Percentiles rank a stretch among this genome's conserved stretches.
These are phyloP conservation scores for Phaonia tiefii DNA, from an alignment of 2,888 invertebrate genomes.

Conservation along the genomic window DNA sequence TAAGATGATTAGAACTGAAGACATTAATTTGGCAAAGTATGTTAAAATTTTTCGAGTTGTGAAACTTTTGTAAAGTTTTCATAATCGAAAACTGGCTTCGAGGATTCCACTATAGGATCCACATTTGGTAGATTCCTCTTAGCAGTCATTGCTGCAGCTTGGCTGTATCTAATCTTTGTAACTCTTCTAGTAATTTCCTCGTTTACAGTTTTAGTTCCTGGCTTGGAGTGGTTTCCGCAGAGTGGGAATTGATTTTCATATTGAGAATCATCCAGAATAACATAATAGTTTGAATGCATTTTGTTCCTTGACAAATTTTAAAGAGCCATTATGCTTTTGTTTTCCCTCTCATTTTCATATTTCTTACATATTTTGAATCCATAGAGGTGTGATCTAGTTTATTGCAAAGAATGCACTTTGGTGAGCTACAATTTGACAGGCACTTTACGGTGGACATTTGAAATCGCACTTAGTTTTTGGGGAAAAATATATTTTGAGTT, in stretches of 20 bases:
- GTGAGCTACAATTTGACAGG: not conserved
- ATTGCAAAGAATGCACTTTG: slow-evolving; percentile 23
- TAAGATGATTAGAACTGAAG: too few relatives aligned
- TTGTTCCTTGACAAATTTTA: not conserved
- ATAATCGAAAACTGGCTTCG: too few relatives aligned
- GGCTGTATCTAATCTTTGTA: too few relatives aligned
- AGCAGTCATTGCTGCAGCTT: too few relatives aligned
- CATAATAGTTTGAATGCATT: too few relatives aligned
- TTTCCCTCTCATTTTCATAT: not conserved
- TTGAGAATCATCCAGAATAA: too few relatives aligned
- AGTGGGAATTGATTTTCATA: not conserved
- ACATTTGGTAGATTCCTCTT: too few relatives aligned
- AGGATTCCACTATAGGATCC: too few relatives aligned
- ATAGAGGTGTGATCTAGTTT: not conserved
- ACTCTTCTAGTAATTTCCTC: not conserved
- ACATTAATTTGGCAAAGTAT: too few relatives aligned
- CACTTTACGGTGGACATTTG: not conserved
- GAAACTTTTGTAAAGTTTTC: too few relatives aligned
- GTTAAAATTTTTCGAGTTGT: too few relatives aligned
- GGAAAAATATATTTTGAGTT: not conserved
- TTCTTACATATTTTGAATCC: not conserved
- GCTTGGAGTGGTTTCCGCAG: not conserved
- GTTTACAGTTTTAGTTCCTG: not conserved
- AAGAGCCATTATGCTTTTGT: not conserved
- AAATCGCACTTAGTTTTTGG: not conserved